Conservation (phyloP, 2,113 vertebrate genomes). For the Laticauda laticaudata region DNA sequence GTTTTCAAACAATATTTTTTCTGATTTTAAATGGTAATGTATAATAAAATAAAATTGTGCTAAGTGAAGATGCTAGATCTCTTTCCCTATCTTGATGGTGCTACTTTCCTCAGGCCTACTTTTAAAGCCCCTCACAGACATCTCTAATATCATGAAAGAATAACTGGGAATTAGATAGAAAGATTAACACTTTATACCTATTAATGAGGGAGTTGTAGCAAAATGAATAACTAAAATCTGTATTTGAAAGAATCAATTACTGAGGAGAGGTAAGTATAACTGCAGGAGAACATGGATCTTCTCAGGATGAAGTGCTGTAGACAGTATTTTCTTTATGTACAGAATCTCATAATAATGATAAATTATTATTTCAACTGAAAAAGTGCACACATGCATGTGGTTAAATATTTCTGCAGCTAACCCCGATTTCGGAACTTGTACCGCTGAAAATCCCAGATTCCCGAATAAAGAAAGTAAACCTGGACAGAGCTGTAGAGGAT, state of each 20-base stretch:
- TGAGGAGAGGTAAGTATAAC: not conserved
- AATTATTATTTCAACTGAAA: not conserved
- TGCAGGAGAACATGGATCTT: not conserved
- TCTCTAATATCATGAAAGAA: not conserved
- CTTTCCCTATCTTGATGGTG: not conserved
- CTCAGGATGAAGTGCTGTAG: not conserved
- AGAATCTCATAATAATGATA: not conserved
- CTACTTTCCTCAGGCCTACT: not conserved
- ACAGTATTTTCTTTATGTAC: not conserved
- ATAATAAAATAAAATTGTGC: not conserved
- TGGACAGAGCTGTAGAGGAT: constrained; percentile 77
- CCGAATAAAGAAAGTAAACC: constrained; percentile 73
- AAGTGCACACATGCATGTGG: not conserved
- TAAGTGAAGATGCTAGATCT: not conserved
- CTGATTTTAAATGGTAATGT: not conserved
- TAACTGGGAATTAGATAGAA: not conserved
- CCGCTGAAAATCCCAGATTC: constrained; percentile 74
- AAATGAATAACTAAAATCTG: not conserved
- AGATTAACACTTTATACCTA: not conserved
- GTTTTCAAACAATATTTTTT: not conserved
- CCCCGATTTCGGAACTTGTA: constrained; percentile 79
- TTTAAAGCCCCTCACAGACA: not conserved
- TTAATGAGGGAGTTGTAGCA: not conserved
- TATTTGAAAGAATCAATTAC: not conserved
- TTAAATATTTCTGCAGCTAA: constrained; percentile 58